These are phyloP conservation scores for Helobdella robusta DNA, from an alignment of 2,888 invertebrate species.

Conservation along the genomic window DNA sequence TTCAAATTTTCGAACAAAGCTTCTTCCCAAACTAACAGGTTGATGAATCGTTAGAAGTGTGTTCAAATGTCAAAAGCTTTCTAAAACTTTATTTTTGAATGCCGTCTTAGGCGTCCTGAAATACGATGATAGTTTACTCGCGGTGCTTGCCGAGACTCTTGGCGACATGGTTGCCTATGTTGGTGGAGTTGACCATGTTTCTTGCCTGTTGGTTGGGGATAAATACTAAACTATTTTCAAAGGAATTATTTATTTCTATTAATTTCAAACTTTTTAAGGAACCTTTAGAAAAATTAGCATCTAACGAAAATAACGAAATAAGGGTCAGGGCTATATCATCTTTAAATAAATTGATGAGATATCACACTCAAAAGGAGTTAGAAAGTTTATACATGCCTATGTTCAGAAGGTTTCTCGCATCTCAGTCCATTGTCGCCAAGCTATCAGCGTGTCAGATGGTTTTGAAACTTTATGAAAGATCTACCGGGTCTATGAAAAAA, in stretches of 20 bases:
- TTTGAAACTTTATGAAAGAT: neutral
- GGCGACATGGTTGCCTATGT: constrained; percentile 6
- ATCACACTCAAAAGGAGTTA: neutral
- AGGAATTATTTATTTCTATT: no score
- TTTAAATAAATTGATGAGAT: neutral
- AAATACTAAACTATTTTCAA: no score
- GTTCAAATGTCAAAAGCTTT: neutral
- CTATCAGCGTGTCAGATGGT: constrained; percentile 7
- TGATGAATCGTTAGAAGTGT: neutral
- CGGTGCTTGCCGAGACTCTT: constrained; percentile 24
- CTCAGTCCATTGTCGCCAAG: neutral
- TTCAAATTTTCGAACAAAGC: neutral
- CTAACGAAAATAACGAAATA: neutral
- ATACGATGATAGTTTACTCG: constrained; percentile 24
- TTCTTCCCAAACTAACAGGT: neutral
- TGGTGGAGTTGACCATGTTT: neutral
- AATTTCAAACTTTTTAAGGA: neutral
- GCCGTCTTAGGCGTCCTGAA: constrained; percentile 19
- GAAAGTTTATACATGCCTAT: neutral
- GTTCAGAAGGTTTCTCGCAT: no score
- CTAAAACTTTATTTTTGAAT: neutral
- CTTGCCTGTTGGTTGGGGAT: constrained; percentile 9
- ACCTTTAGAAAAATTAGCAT: neutral
- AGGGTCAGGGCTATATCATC: neutral
- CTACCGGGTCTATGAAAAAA: no score